Evolutionary conservation across 2,113 vertebrate genomes (phyloP).

Genomic region (Australoheros scitulus): DNA sequence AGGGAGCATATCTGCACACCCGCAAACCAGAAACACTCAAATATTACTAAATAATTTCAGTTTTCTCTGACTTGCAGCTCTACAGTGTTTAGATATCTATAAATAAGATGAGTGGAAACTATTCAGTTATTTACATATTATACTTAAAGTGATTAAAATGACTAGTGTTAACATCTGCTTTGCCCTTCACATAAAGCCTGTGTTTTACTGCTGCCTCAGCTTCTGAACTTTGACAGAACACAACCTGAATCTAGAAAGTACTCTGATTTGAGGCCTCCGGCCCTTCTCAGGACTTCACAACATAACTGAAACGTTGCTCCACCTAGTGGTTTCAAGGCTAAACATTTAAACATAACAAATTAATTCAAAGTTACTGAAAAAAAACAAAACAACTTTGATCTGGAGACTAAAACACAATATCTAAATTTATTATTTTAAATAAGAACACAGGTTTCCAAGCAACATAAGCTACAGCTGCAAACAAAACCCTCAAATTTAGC

Average conservation of each 20-base stretch:
- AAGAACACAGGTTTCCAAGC: neutral
- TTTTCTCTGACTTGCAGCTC: neutral
- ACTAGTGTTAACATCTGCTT: neutral
- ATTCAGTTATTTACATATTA: neutral
- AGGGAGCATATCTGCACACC: neutral
- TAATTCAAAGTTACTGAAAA: neutral
- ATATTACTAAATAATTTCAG: neutral
- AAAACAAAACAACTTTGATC: neutral
- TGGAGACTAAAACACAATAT: neutral
- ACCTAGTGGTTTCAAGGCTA: slow-evolving; percentile 43
- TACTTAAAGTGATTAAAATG: neutral
- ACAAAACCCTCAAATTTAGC: neutral
- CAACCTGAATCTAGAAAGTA: slow-evolving; percentile 38
- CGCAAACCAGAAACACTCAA: neutral
- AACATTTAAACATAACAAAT: neutral
- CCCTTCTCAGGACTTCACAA: slow-evolving; percentile 7
- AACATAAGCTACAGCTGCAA: neutral
- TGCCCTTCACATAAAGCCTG: slow-evolving; percentile 1
- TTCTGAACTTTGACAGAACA: slow-evolving; percentile 62
- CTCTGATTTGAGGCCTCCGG: slow-evolving; percentile 17
- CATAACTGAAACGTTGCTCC: slow-evolving; percentile 5
- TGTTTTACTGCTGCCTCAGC: slow-evolving; percentile 47
- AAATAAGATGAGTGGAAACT: neutral
- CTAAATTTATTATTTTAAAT: neutral
- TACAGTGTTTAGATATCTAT: neutral